Evolutionary conservation across 2,888 invertebrate species (phyloP), one percentile per base, ranked within the genome.

Genomic region (Venustoraphidia nigricollis): DNA sequence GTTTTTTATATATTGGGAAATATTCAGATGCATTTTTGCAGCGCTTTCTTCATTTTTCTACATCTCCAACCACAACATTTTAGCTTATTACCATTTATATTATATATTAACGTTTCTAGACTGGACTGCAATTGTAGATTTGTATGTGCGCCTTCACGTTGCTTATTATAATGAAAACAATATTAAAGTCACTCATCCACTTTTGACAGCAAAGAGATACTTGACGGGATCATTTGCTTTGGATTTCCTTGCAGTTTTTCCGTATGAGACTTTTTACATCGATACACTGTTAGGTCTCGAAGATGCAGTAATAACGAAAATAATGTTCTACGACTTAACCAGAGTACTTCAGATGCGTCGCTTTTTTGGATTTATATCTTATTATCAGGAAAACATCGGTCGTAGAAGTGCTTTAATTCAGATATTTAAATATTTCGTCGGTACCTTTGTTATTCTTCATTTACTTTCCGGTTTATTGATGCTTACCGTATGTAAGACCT

Each of bases 181-280:
- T 53, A 69, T 70, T 53, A 58, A 70, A 9, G 69, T 72, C 50
- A 70, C 66, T 49, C 71, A 72, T 57, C 71, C 72, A 9, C 70
- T 68, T 56, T 57, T 68, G 55, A 72, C 71, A 9, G 71, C 72
- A 5, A 66, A 58, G 53, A 62, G 70, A 53, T 72, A 72, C 57
- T 53, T 72, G 8, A 63, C 9, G 11, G 63, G 67, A 9, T 59
- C 66, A 39, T 72, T 72, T 50, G 40, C 61, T n/a, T 47, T 68
- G n/a, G 72, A 72, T 54, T 58, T 72, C 2, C 38, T 71, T 5
- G 67, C 66, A 10, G 64, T 66, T 52, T 66, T 70, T 27, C 71
- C 72, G 4, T 71, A 70, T 68, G 67, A 69, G 44, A 61, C 61
- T 0, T 2, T 67, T 2, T 65, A 47, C 34, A 9, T 53, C 2